phyloP scores from a whole-genome alignment of 2,113 vertebrate genomes.

The Monopterus albus region DNA sequence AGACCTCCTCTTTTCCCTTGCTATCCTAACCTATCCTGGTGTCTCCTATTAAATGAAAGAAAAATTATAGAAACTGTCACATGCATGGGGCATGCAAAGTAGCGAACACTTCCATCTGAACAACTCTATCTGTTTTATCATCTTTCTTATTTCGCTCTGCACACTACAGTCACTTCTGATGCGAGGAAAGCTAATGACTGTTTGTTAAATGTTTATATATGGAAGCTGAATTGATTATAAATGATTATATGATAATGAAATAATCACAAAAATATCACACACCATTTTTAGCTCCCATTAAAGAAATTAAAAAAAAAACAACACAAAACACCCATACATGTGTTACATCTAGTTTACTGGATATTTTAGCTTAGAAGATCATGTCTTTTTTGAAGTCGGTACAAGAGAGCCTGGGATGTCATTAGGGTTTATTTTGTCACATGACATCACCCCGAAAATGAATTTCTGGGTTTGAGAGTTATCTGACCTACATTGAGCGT shows the following conservation, averaged over 20 bases:
- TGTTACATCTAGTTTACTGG: background rate
- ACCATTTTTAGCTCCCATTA: background rate
- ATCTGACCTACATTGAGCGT: too few species aligned
- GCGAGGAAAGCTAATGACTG: background rate
- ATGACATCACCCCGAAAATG: background rate
- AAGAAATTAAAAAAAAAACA: too few species aligned
- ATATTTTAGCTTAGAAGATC: background rate
- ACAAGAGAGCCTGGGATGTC: background rate
- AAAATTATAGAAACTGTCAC: slow-evolving; percentile 51
- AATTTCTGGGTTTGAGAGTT: background rate
- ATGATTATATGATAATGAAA: background rate
- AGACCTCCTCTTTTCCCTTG: slow-evolving; percentile 63
- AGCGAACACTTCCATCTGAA: slow-evolving; percentile 54
- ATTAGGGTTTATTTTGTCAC: background rate
- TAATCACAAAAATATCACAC: background rate
- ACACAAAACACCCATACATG: too few species aligned
- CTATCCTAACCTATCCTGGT: slow-evolving; percentile 45
- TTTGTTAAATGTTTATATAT: background rate
- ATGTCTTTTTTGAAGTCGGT: background rate
- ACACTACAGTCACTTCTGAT: slow-evolving; percentile 4
- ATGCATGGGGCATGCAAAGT: slow-evolving; percentile 52
- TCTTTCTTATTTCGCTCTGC: slow-evolving; percentile 8
- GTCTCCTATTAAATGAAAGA: slow-evolving; percentile 63
- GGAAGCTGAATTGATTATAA: too few species aligned
- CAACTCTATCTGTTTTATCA: slow-evolving; percentile 32